These are phyloP conservation scores for Picus viridis DNA, from an alignment of 2,797 vertebrate species.

Conservation along the genomic window DNA sequence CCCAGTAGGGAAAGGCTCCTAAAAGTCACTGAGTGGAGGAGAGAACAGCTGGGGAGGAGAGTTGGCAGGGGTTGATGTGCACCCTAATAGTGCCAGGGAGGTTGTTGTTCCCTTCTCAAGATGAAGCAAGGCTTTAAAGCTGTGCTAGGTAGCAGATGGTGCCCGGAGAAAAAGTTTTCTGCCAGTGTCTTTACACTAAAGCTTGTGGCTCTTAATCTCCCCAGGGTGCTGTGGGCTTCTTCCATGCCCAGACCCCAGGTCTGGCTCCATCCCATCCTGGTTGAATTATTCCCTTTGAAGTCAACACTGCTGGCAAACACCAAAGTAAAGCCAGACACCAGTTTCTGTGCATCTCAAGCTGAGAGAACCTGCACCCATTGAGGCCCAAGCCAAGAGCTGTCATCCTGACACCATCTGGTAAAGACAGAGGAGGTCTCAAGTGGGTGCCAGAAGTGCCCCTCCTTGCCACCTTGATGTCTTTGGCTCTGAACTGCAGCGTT, in stretches of 20 bases:
- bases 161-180: neutral
- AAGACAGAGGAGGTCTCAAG: neutral
- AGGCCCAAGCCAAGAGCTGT: neutral
- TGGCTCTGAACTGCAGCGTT: accelerated
- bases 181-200: neutral
- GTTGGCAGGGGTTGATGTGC: accelerated
- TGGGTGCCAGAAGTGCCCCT: neutral
- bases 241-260: neutral
- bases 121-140: neutral
- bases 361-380: neutral
- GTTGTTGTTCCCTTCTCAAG: neutral
- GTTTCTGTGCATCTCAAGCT: accelerated
- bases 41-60: neutral
- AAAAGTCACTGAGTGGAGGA: accelerated
- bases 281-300: neutral
- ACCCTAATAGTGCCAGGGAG: neutral
- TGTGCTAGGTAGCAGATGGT: neutral
- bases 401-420: neutral
- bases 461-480: neutral
- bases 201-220: neutral
- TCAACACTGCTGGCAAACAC: neutral
- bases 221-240: neutral
- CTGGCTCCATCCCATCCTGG: neutral
- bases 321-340: neutral
- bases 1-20: neutral